These are phyloP conservation scores for Drosophila parvula DNA, from an alignment of 1,140 invertebrate species.

Conservation along the genomic window DNA sequence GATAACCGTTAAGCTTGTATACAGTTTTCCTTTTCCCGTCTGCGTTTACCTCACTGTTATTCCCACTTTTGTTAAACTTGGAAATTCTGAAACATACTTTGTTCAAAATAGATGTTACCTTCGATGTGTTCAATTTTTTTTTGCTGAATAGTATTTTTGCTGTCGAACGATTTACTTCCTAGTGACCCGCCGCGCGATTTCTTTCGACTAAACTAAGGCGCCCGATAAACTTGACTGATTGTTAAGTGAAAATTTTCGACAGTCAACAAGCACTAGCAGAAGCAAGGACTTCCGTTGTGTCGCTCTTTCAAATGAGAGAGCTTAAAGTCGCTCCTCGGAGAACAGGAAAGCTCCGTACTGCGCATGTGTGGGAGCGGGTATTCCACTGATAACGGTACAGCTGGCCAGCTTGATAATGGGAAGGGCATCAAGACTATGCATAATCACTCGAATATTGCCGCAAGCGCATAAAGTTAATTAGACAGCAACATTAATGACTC, in stretches of 20 bases:
- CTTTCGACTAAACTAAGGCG: constrained; percentile 72
- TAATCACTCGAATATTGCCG: constrained; percentile 62
- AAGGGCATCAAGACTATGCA: constrained; percentile 45
- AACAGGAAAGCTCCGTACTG: constrained; percentile 32
- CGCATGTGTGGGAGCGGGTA: constrained; percentile 53
- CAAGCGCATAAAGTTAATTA: constrained; percentile 76
- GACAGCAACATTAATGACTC: constrained; percentile 48
- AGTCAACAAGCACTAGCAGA: constrained; percentile 69
- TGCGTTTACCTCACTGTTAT: neutral
- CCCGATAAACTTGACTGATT: constrained; percentile 80
- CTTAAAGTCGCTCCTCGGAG: constrained; percentile 26
- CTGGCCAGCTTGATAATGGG: constrained; percentile 68
- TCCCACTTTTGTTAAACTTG: neutral
- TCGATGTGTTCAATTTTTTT: constrained; percentile 56
- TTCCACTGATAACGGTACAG: constrained; percentile 73
- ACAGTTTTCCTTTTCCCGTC: constrained; percentile 36
- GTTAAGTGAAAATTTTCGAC: constrained; percentile 76
- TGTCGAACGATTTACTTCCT: constrained; percentile 32
- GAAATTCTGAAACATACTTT: constrained; percentile 15
- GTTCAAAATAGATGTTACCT: constrained; percentile 51
- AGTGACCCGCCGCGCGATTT: constrained; percentile 33
- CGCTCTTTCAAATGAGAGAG: constrained; percentile 31
- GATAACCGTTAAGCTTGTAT: constrained; percentile 37
- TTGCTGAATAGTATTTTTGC: constrained; percentile 12
- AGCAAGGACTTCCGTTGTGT: constrained; percentile 59